phyloP scores from a whole-genome alignment of 2,888 invertebrate species.

The Steinernema scapterisci region DNA sequence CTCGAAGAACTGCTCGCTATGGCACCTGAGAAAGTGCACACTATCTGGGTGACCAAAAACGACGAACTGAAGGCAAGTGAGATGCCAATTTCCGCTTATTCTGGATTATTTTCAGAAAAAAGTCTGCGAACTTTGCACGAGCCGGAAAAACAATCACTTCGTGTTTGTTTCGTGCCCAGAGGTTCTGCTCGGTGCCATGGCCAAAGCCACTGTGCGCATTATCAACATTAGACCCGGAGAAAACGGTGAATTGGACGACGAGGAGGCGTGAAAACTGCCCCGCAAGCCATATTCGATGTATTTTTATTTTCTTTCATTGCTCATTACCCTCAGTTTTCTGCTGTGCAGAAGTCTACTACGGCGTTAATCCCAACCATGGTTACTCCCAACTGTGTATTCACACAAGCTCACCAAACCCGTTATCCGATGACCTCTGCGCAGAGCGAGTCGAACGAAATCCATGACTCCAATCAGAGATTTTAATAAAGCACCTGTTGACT shows the following conservation, averaged over 20 bases:
- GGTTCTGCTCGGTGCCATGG: conserved; percentile 63
- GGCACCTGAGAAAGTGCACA: conserved; percentile 49
- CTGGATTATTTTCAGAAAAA: conserved; percentile 3
- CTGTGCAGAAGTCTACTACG: not conserved
- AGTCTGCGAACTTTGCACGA: conserved; percentile 45
- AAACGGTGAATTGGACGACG: not conserved
- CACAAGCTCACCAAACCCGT: too few species aligned
- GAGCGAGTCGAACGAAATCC: too few species aligned
- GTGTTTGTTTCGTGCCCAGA: conserved; percentile 56
- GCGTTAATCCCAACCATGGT: too few species aligned
- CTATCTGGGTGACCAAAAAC: conserved; percentile 59
- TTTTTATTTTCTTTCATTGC: not conserved
- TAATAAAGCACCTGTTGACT: too few species aligned
- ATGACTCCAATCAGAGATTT: too few species aligned
- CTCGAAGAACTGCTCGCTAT: conserved; percentile 57
- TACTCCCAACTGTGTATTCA: too few species aligned
- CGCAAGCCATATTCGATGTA: not conserved
- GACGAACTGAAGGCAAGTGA: conserved; percentile 47
- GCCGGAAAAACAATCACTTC: conserved; percentile 47
- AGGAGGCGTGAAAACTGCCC: not conserved
- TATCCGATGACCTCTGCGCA: too few species aligned
- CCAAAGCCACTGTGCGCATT: conserved; percentile 58
- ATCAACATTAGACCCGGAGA: conserved; percentile 38
- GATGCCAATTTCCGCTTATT: conserved; percentile 14
- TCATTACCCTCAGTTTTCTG: conserved; percentile 10